These are phyloP conservation scores for Bombus balteatus DNA, from an alignment of 1,140 invertebrate genomes.

Conservation along the genomic window DNA sequence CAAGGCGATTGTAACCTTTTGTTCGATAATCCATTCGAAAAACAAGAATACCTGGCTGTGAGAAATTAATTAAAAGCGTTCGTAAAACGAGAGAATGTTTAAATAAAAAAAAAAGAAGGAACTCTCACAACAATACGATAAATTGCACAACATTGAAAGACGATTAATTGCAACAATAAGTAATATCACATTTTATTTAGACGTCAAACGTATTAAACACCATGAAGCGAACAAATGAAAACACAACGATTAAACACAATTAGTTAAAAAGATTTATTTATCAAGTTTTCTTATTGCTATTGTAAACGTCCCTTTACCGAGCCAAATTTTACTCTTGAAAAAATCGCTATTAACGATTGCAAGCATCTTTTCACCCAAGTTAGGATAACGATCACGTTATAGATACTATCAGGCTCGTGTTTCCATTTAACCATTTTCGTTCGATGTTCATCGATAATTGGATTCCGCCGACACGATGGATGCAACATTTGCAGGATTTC, in stretches of 20 bases:
- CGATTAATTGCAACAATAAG: no score
- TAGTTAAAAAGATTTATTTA: not conserved
- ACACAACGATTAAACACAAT: not conserved
- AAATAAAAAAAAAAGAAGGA: no score
- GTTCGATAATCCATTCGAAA: not conserved
- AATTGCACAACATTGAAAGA: no score
- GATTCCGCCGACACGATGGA: not conserved
- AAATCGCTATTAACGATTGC: not conserved
- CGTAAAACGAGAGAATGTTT: not conserved
- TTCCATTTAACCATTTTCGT: not conserved
- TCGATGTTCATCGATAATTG: constrained; percentile 17
- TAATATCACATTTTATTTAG: no score
- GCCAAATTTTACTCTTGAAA: not conserved
- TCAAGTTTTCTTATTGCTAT: not conserved
- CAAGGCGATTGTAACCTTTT: not conserved
- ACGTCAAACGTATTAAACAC: no score
- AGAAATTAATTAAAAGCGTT: no score
- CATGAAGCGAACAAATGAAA: not conserved
- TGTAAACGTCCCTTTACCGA: not conserved
- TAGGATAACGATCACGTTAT: not conserved
- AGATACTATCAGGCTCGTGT: not conserved
- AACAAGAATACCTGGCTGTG: no score
- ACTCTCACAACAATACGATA: no score
- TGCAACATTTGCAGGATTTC: constrained; percentile 28
- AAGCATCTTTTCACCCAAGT: not conserved